Base-by-base conservation (phyloP, 1,140 invertebrate genomes). In the Phthorimaea operculella region DNA sequence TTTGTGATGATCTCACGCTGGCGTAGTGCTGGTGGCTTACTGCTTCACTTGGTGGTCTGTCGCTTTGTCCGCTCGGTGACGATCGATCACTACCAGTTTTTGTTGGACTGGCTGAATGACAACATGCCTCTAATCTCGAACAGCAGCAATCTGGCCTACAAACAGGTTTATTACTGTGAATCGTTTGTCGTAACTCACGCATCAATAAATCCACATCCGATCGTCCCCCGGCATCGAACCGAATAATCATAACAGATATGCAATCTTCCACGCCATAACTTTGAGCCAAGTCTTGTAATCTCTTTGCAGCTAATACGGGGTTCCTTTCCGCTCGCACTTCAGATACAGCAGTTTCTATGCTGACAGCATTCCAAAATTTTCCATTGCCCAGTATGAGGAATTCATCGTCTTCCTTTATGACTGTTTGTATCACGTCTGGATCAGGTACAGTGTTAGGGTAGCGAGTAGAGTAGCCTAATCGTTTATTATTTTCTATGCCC, bases 11-110 rank as follows among this genome's bases (percentile, higher is more conserved):
- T 7, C 79, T 66, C 1, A 82, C 79, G 54, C 80, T 85, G 18
- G 80, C 78, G 6, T 83, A 83, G 59, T 85, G 80, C 64, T 82
- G 79, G 55, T 76, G 73, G 53, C 69, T 79, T 8, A 77, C 63
- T 44, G 70, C 52, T 68, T 83, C 79, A 57, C 73, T 81, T 15
- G 71, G 66, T 28, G 77, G 83, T 48, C 93, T 90, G 77, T 94
- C 93, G 53, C 92, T 94, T 72, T 95, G 93, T 0, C 93, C 93
- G 60, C 92, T 94, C 0, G 93, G 93, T 0, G 93, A 95, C 11
- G 92, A 93, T 12, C 93, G 86, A 62, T 94, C 90, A 36, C 88
- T 90, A 52, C 71, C 74, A 4, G 83, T 73, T 65, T 86, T 86
- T 14, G 86, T 71, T 1, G 86, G 79, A 15, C 85, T 74, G 16